Conservation (phyloP, 2,113 vertebrate genomes). For the Choloepus hoffmanni region DNA sequence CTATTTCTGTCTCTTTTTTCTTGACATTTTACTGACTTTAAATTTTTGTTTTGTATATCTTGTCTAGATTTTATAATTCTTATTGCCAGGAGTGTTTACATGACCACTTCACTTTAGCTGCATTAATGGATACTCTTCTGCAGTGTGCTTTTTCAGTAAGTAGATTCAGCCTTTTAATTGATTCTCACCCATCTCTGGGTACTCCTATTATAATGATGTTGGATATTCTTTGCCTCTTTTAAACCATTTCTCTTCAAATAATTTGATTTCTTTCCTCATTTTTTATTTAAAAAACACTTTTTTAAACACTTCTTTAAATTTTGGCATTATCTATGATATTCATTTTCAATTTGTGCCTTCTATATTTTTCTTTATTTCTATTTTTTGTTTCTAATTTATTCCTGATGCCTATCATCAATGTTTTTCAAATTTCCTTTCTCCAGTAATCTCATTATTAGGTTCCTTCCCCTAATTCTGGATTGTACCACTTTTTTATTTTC, state of each 20-base stretch:
- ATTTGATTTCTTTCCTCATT: not conserved
- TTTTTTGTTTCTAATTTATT: not conserved
- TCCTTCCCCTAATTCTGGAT: too few relatives aligned
- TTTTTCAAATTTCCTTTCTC: not conserved
- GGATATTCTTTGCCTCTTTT: not conserved
- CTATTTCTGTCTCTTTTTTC: too few relatives aligned
- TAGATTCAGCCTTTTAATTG: too few relatives aligned
- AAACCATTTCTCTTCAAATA: not conserved
- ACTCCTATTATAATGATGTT: too few relatives aligned
- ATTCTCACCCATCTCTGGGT: too few relatives aligned
- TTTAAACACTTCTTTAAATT: not conserved
- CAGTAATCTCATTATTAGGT: not conserved
- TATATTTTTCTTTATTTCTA: not conserved
- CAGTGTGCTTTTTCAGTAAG: too few relatives aligned
- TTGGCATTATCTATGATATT: not conserved
- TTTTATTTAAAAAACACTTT: too few relatives aligned
- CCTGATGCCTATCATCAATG: not conserved
- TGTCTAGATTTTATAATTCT: not conserved
- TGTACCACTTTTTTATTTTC: too few relatives aligned
- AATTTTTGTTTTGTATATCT: not conserved
- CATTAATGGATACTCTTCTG: too few relatives aligned
- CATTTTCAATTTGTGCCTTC: not conserved
- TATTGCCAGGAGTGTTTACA: not conserved
- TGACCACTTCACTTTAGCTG: too few relatives aligned
- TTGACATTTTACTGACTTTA: too few relatives aligned